Percentiles rank a stretch among this genome's conserved stretches.
These are phyloP conservation scores for Lycophotia porphyrea DNA, from an alignment of 2,888 invertebrate species.

Conservation along the genomic window DNA sequence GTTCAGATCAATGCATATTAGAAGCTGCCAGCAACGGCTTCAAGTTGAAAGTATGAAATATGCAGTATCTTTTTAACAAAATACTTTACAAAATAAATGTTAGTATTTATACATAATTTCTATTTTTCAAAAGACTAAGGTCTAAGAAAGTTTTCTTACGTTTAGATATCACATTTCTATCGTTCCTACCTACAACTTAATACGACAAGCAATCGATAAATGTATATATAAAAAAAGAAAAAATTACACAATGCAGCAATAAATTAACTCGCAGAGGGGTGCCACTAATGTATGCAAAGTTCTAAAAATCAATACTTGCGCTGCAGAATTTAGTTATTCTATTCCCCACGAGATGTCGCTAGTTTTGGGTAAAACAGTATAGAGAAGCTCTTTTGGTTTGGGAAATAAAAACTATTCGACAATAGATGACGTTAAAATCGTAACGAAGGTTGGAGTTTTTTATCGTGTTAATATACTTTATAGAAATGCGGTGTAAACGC, in stretches of 20 bases:
- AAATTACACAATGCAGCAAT: conserved; percentile 44
- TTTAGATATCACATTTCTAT: background rate
- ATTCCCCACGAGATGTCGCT: conserved; percentile 73
- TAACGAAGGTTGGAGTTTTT: conserved; percentile 18
- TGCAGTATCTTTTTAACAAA: too few species aligned
- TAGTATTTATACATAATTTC: background rate
- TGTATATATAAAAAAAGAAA: conserved; percentile 16
- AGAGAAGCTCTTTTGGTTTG: background rate
- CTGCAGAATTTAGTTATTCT: conserved; percentile 53
- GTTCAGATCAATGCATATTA: too few species aligned
- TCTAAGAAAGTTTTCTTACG: background rate
- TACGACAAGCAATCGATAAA: conserved; percentile 13
- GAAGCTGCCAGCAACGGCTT: too few species aligned
- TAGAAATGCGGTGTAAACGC: background rate
- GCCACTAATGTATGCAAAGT: conserved; percentile 58
- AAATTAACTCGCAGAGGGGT: conserved; percentile 46
- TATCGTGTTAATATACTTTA: background rate
- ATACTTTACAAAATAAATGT: too few species aligned
- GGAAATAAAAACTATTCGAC: conserved; percentile 23
- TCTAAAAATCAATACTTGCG: conserved; percentile 63
- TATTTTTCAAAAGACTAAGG: background rate
- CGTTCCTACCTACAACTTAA: background rate
- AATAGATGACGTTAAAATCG: conserved; percentile 47
- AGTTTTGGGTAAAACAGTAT: conserved; percentile 36
- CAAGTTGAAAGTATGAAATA: background rate